phyloP scores from a whole-genome alignment of 2,113 vertebrate species.

The Chrysemys picta region DNA sequence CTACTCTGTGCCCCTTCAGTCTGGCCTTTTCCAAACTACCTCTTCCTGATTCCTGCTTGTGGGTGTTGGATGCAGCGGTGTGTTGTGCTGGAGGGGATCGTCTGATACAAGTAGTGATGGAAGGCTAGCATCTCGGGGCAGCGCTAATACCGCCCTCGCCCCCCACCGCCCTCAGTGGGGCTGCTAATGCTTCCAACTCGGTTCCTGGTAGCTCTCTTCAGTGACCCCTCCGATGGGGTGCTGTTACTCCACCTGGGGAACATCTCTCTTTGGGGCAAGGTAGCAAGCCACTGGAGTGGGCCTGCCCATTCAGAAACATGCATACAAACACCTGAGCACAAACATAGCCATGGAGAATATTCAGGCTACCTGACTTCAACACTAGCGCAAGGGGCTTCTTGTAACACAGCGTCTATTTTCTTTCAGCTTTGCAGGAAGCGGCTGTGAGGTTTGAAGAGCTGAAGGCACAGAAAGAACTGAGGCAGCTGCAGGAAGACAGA shows the following conservation, averaged over 20 bases:
- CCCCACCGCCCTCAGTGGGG: not conserved
- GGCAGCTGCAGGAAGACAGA: slow-evolving; percentile 95
- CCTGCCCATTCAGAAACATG: not conserved
- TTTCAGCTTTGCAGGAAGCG: slow-evolving; percentile 93
- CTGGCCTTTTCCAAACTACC: not conserved
- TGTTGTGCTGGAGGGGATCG: not conserved
- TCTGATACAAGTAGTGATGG: no score
- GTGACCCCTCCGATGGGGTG: not conserved
- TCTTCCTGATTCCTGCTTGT: not conserved
- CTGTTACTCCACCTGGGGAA: not conserved
- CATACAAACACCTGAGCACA: not conserved
- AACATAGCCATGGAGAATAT: not conserved
- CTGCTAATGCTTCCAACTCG: not conserved
- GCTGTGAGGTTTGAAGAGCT: slow-evolving; percentile 93
- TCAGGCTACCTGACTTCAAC: not conserved
- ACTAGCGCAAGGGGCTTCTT: not conserved
- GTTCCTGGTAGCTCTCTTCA: not conserved
- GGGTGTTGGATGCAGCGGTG: not conserved
- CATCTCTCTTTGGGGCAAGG: not conserved
- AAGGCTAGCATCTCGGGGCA: no score
- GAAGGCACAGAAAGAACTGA: slow-evolving; percentile 94
- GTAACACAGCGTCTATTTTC: not conserved
- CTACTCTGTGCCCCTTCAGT: not conserved
- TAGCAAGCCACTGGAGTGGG: not conserved
- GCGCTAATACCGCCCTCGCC: no score